phyloP scores from a whole-genome alignment of 1,140 invertebrate genomes.

The Adoxophyes honmai region DNA sequence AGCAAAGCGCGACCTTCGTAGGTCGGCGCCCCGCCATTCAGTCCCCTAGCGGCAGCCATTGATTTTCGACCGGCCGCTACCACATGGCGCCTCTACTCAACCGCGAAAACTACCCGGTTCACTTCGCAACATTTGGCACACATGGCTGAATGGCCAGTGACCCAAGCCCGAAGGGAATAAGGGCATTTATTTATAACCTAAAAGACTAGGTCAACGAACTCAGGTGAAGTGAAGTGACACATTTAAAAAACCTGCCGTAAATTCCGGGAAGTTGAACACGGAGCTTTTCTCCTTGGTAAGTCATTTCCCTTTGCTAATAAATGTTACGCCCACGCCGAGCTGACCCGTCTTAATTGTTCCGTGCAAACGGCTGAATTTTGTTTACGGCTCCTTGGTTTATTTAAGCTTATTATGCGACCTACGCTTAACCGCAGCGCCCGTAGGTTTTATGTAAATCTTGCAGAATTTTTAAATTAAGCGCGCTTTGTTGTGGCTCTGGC shows the following conservation, averaged over 20 bases:
- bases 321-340: background rate
- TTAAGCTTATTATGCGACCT: background rate
- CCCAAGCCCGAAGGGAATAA: slow-evolving; percentile 3
- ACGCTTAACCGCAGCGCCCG: background rate
- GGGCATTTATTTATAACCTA: background rate
- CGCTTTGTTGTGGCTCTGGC: background rate
- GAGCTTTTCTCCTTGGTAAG: too few species aligned
- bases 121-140: slow-evolving; percentile 29
- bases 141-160: slow-evolving; percentile 20
- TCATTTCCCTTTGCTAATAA: background rate
- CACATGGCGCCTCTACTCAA: slow-evolving; percentile 29
- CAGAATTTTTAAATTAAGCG: background rate
- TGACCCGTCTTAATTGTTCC: background rate
- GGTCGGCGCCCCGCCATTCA: slow-evolving; percentile 62
- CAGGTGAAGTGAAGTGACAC: background rate
- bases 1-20: slow-evolving; percentile 50
- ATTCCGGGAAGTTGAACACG: too few species aligned
- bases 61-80: slow-evolving; percentile 58
- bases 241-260: too few species aligned
- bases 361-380: background rate
- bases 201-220: slow-evolving; percentile 3
- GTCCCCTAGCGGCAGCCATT: slow-evolving; percentile 45
- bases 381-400: background rate
- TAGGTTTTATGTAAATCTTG: background rate
- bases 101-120: slow-evolving; percentile 31